A percentile compares a stretch with the other conserved stretches of the same genome.
phyloP scores from a whole-genome alignment of 2,888 invertebrate species.

The Drosophila setosimentum region DNA sequence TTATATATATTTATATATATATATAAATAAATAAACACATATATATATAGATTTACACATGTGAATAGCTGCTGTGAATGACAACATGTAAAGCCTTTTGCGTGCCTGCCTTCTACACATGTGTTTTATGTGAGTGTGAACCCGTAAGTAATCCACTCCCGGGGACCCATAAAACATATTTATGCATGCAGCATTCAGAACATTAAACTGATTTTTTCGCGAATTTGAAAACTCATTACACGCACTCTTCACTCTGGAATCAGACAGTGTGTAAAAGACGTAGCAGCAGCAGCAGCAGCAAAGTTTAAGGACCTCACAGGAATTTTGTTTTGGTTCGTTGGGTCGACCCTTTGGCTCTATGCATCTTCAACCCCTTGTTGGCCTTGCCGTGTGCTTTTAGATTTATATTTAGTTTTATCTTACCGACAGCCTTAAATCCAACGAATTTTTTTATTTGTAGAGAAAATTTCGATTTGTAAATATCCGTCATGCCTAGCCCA shows the following conservation, averaged over 20 bases:
- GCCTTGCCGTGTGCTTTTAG: slow-evolving; percentile 25
- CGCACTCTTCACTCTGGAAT: slow-evolving; percentile 1
- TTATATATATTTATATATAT: not conserved
- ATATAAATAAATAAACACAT: not conserved
- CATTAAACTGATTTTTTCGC: slow-evolving; percentile 41
- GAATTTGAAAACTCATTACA: slow-evolving; percentile 16
- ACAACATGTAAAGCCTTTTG: slow-evolving; percentile 53
- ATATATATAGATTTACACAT: not conserved
- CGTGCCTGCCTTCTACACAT: slow-evolving; percentile 13
- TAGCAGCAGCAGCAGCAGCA: not conserved
- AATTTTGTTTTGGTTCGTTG: slow-evolving; percentile 24
- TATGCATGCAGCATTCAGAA: slow-evolving; percentile 33
- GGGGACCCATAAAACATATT: slow-evolving; percentile 51
- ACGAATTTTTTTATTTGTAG: slow-evolving; percentile 19
- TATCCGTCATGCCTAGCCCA: slow-evolving; percentile 22
- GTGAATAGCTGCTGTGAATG: not conserved
- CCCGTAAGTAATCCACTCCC: slow-evolving; percentile 39
- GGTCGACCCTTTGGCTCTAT: not conserved
- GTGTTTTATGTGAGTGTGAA: slow-evolving; percentile 44
- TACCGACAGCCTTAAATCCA: slow-evolving; percentile 8
- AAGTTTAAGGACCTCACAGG: slow-evolving; percentile 22
- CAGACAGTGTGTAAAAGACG: not conserved
- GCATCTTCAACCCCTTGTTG: slow-evolving; percentile 3
- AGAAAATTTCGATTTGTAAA: slow-evolving; percentile 26
- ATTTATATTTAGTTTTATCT: slow-evolving; percentile 13